These are phyloP conservation scores for Alectoris magna DNA, from an alignment of 2,797 vertebrate genomes.

Conservation along the genomic window DNA sequence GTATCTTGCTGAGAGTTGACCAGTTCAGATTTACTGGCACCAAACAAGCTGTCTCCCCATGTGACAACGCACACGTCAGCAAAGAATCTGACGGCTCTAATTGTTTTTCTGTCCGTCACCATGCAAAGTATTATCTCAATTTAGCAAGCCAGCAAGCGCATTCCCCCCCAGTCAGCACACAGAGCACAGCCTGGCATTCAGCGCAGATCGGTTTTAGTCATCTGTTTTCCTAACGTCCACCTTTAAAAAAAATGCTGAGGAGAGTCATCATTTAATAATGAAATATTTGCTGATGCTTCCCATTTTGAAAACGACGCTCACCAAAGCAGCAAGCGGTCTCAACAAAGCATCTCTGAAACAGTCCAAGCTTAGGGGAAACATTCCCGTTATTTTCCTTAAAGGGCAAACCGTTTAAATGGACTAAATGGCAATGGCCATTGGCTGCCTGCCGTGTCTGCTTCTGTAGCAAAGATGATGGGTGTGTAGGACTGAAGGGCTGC, in stretches of 20 bases:
- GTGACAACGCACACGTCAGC: constrained; percentile 18
- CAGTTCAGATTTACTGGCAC: constrained; percentile 47
- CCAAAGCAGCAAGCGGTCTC: not conserved
- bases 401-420: not conserved
- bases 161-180: not conserved
- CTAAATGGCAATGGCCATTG: not conserved
- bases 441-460: not conserved
- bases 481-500: not conserved
- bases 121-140: constrained; percentile 50
- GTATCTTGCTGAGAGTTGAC: constrained; percentile 50
- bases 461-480: not conserved
- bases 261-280: not conserved
- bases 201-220: not conserved
- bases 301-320: not conserved
- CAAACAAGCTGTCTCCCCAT: not conserved
- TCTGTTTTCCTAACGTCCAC: not conserved
- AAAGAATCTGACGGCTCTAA: constrained; percentile 40
- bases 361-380: not conserved
- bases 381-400: not conserved
- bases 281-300: constrained; percentile 18
- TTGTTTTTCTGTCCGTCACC: constrained; percentile 53
- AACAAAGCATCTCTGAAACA: not conserved
- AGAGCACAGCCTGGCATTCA: not conserved
- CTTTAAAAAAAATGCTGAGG: not conserved
- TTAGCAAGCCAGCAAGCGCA: constrained; percentile 53